phyloP scores from a whole-genome alignment of 2,797 vertebrate species.

The Oreochromis mossambicus region DNA sequence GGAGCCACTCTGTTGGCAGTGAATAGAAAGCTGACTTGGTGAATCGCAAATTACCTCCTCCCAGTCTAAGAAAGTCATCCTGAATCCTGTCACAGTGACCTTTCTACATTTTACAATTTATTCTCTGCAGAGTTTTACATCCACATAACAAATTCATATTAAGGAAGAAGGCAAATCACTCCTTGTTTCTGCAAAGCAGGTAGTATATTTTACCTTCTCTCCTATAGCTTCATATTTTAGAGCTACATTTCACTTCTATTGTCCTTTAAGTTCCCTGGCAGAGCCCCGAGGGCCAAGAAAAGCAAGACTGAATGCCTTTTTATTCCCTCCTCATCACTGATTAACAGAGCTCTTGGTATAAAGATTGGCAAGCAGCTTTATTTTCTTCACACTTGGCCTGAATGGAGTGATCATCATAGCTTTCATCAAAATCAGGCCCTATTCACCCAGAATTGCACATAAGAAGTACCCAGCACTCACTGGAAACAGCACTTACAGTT shows the following conservation, averaged over 20 bases:
- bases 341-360: slow-evolving; percentile 11
- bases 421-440: slow-evolving; percentile 40
- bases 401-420: slow-evolving; percentile 30
- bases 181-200: background rate
- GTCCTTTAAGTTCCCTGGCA: background rate
- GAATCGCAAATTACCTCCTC: slow-evolving; percentile 5
- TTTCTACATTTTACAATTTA: slow-evolving; percentile 29
- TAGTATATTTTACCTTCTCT: slow-evolving; percentile 1
- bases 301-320: background rate
- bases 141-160: slow-evolving; percentile 22
- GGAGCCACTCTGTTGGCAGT: background rate
- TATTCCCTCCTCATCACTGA: slow-evolving; percentile 9
- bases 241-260: background rate
- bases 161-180: background rate
- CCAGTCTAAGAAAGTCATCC: slow-evolving; percentile 16
- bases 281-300: background rate
- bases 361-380: slow-evolving; percentile 16
- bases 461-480: slow-evolving; percentile 6
- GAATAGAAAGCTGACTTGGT: slow-evolving; percentile 12
- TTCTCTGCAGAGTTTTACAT: slow-evolving; percentile 13
- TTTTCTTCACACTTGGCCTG: slow-evolving; percentile 3
- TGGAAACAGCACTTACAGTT: background rate
- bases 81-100: slow-evolving; percentile 36
- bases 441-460: slow-evolving; percentile 34
- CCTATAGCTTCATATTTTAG: background rate